phyloP scores from a whole-genome alignment of 2,113 vertebrate species.

The Aegypius monachus region DNA sequence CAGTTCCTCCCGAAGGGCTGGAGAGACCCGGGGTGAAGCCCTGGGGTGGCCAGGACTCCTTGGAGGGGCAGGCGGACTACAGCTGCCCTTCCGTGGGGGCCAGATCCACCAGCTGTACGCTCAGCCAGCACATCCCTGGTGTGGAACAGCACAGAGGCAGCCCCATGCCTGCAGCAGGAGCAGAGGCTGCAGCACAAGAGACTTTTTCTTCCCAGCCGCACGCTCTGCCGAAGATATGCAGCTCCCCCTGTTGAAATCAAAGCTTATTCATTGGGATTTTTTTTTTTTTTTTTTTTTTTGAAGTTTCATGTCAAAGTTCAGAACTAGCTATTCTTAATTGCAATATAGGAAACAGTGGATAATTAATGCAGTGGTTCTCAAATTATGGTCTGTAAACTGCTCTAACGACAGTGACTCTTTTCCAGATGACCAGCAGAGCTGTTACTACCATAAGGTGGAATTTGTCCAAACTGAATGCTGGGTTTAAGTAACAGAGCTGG shows the following conservation, averaged over 20 bases:
- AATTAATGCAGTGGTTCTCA: neutral
- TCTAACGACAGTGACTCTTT: rapidly evolving
- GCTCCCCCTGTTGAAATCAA: neutral
- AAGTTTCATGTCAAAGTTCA: neutral
- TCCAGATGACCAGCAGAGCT: neutral
- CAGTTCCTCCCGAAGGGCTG: neutral
- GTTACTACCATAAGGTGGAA: too few species aligned
- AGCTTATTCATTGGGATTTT: neutral
- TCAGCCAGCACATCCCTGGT: neutral
- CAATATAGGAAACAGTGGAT: neutral
- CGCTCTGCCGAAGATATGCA: neutral
- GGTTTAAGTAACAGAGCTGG: neutral
- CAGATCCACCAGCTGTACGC: neutral
- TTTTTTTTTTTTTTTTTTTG: too few species aligned
- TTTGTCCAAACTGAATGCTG: rapidly evolving
- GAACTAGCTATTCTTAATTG: neutral
- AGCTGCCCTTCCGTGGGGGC: neutral
- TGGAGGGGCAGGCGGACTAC: too few species aligned
- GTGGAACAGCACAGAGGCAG: neutral
- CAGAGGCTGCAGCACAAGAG: neutral
- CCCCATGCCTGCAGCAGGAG: neutral
- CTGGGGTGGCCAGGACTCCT: neutral
- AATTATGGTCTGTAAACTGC: neutral
- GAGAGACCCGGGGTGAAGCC: neutral
- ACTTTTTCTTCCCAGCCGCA: rapidly evolving